These are phyloP conservation scores for Orchestes rusci DNA, from an alignment of 2,888 invertebrate genomes.

Conservation along the genomic window DNA sequence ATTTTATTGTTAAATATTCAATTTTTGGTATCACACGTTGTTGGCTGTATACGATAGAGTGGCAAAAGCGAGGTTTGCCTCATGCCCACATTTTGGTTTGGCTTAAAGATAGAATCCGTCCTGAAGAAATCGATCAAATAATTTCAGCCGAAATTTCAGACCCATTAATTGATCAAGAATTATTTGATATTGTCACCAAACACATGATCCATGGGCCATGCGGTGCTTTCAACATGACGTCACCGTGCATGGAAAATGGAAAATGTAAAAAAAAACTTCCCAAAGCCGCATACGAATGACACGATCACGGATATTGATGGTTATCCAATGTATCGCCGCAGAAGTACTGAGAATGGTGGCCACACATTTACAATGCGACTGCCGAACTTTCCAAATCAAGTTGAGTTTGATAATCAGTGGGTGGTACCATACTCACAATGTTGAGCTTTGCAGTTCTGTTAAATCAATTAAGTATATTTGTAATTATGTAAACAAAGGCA, in stretches of 20 bases:
- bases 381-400: too few relatives aligned
- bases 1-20: conserved; percentile 4
- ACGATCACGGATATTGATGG: neutral
- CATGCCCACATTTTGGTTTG: conserved; percentile 8
- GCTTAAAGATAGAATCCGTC: neutral
- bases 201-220: conserved; percentile 18
- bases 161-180: conserved; percentile 1
- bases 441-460: conserved; percentile 5
- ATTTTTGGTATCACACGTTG: conserved; percentile 9
- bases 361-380: neutral
- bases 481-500: conserved; percentile 10
- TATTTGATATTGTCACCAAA: conserved; percentile 13
- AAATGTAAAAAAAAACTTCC: conserved; percentile 14
- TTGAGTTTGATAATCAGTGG: conserved; percentile 18
- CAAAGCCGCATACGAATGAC: conserved; percentile 2
- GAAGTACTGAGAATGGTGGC: conserved; percentile 1
- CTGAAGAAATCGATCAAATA: conserved; percentile 5
- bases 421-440: conserved; percentile 17
- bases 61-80: too few relatives aligned
- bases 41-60: conserved; percentile 11
- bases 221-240: conserved; percentile 8
- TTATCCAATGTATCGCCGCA: neutral
- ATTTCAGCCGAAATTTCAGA: conserved; percentile 9
- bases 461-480: too few relatives aligned
- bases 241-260: conserved; percentile 12